Base-by-base conservation (phyloP, 1,140 invertebrate genomes). In the Brachionus rubens region DNA sequence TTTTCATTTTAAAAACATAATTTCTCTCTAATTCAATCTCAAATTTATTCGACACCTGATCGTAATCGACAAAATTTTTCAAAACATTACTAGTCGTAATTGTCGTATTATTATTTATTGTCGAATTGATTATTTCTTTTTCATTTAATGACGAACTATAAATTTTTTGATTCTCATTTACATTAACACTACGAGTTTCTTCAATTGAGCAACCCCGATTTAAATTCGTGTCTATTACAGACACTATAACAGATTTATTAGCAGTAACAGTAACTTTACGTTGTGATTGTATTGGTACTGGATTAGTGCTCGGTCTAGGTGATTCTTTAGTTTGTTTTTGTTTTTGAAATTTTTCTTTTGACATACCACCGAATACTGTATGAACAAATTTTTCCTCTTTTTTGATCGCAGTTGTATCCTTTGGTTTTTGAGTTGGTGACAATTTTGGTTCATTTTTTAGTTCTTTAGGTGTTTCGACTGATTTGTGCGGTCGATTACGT, bases 1-100 rank as follows among this genome's bases (percentile, higher is more conserved):
- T 81, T 77, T 80, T 82, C 46, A 82, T 72, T 28, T 79, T 80
- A 78, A 80, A 82, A 67, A 82, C 81, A 56, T 76, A 78, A 56
- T 79, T 78, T 56, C 75, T 76, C 59, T 79, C 80, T 21, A 82
- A 75, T 52, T 79, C 78, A 30, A 50, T 16, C 77, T 79, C 65
- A 78, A 50, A 54, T 79, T 75, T 19, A 16, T 46, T 48, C 33
- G 16, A 19, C 7, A 54, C 16, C 19, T 14, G 6, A 50, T 50
- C 52, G 10, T 40, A 14, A 40, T 48, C 47, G 14, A 33, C 36
- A 36, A 33, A 16, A 59, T 33, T 33, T 28, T 10, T 24, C 52
- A 28, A 24, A 7, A n/a, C 54, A 59, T 59, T 59, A 12, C n/a
- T 19, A 10, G 12, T 19, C 19, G 33, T 36, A 36, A 5, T 36